These are phyloP conservation scores for Ochotona curzoniae DNA, from an alignment of 2,113 vertebrate species.

Conservation along the genomic window DNA sequence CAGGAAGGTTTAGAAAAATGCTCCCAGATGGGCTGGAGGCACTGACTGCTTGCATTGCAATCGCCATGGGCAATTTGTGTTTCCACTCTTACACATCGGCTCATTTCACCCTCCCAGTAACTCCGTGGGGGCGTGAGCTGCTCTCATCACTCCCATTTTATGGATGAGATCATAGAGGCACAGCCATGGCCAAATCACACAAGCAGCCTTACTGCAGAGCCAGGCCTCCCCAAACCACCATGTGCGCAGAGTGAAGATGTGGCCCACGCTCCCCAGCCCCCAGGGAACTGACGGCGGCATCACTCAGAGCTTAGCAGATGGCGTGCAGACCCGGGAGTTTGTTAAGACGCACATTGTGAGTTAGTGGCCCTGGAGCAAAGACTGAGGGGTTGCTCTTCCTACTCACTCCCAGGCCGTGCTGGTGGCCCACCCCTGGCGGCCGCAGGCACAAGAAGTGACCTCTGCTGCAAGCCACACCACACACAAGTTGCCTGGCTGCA, in stretches of 20 bases:
- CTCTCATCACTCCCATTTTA: neutral
- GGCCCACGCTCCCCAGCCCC: accelerated
- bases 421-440: no score
- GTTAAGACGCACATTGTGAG: neutral
- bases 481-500: neutral
- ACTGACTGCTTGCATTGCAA: no score
- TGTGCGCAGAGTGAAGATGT: accelerated
- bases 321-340: neutral
- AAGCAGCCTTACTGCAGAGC: accelerated
- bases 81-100: neutral
- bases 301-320: no score
- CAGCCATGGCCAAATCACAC: accelerated
- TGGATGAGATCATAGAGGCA: neutral
- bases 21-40: neutral
- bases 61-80: accelerated
- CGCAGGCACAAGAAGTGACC: no score
- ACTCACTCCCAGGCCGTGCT: neutral
- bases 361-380: no score
- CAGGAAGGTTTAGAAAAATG: neutral
- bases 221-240: neutral
- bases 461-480: neutral
- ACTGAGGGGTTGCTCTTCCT: neutral
- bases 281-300: accelerated
- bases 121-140: neutral
- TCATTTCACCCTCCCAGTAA: no score